A percentile compares a stretch with the other conserved stretches of the same genome.
phyloP scores from a whole-genome alignment of 2,888 invertebrate species.

The Drosophila niveifrons region DNA sequence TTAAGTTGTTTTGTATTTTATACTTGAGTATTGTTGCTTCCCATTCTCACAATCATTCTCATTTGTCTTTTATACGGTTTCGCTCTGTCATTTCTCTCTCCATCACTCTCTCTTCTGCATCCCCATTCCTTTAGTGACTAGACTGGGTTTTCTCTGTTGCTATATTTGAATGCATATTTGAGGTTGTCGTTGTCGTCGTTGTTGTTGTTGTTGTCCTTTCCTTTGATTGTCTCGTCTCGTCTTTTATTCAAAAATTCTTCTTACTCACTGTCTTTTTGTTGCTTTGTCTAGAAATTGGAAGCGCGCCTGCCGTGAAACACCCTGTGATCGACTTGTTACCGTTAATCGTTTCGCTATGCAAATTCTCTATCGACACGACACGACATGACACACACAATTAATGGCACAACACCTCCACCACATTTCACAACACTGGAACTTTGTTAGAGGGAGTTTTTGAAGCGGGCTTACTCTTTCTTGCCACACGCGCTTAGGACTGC shows the following conservation, averaged over 20 bases:
- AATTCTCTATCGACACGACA: slow-evolving; percentile 52
- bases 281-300: slow-evolving; percentile 35
- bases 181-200: slow-evolving; percentile 57
- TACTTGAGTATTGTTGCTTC: slow-evolving; percentile 84
- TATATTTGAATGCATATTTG: slow-evolving; percentile 63
- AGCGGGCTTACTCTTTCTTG: slow-evolving; percentile 14
- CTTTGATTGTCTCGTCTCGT: slow-evolving; percentile 14
- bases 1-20: slow-evolving; percentile 81
- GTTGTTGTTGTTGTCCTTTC: slow-evolving; percentile 25
- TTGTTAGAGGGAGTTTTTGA: slow-evolving; percentile 17
- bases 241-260: slow-evolving; percentile 2
- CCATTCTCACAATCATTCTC: slow-evolving; percentile 25
- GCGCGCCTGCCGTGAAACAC: slow-evolving; percentile 61
- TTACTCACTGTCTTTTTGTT: slow-evolving; percentile 1
- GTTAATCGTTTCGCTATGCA: slow-evolving; percentile 63
- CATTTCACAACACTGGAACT: slow-evolving; percentile 32
- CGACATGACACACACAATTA: slow-evolving; percentile 19
- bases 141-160: slow-evolving; percentile 76
- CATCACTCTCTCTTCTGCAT: slow-evolving; percentile 46
- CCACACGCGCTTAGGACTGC: slow-evolving; percentile 47
- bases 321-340: slow-evolving; percentile 73
- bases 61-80: slow-evolving; percentile 37
- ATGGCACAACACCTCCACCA: slow-evolving; percentile 21
- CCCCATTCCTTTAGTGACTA: slow-evolving; percentile 83
- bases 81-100: slow-evolving; percentile 32